Evolutionary conservation across 2,113 vertebrate genomes (phyloP).

Genomic region (Rhea pennata): DNA sequence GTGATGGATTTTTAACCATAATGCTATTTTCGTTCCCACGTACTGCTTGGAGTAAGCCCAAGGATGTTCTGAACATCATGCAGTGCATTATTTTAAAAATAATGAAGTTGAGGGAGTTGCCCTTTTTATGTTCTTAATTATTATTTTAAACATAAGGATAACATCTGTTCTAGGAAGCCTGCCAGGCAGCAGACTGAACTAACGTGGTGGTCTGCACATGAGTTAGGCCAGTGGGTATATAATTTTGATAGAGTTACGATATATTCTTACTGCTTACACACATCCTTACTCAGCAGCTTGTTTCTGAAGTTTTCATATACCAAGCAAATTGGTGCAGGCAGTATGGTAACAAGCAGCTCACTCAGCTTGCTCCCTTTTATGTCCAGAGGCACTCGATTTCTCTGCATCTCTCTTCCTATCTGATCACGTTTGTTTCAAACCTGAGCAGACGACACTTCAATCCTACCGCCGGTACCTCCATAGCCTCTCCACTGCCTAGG

Average conservation of each 20-base stretch:
- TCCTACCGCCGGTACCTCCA: background rate
- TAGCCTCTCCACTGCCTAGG: background rate
- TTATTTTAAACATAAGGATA: background rate
- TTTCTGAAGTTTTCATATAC: background rate
- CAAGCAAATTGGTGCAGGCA: background rate
- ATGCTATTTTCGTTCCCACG: background rate
- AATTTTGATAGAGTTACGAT: background rate
- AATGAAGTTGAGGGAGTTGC: background rate
- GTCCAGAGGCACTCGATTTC: background rate
- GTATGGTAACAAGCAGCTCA: background rate
- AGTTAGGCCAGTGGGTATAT: background rate
- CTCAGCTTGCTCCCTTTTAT: background rate
- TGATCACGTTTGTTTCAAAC: background rate
- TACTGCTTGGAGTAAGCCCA: background rate
- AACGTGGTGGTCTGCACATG: background rate
- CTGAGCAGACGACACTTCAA: background rate
- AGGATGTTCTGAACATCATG: background rate
- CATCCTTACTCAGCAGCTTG: background rate
- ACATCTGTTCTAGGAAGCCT: background rate
- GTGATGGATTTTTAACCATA: rapidly evolving
- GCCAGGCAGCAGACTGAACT: background rate
- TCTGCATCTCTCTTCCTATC: background rate
- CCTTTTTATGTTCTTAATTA: background rate
- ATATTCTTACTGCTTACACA: background rate
- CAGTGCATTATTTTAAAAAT: rapidly evolving